These are phyloP conservation scores for Hedychridium roseum DNA, from an alignment of 2,888 invertebrate species.

Conservation along the genomic window DNA sequence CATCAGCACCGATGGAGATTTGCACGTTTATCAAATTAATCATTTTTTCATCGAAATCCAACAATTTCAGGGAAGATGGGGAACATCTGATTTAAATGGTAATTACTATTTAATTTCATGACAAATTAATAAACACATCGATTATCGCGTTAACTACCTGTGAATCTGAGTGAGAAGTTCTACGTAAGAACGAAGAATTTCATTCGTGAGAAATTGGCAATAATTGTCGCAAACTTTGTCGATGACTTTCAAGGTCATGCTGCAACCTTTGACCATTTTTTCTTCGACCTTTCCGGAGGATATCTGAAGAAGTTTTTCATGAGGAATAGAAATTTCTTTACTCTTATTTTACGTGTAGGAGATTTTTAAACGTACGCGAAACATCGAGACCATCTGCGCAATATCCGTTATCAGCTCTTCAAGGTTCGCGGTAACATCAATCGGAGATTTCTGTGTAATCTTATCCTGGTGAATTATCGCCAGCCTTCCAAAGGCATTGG, in stretches of 20 bases:
- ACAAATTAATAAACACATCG: too few relatives aligned
- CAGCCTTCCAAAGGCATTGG: constrained; percentile 52
- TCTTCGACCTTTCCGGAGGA: constrained; percentile 35
- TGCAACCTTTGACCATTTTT: constrained; percentile 39
- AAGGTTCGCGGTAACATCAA: constrained; percentile 32
- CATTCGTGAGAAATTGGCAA: constrained; percentile 30
- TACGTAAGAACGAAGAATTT: constrained; percentile 34
- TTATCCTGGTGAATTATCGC: constrained; percentile 26
- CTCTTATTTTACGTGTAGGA: constrained; percentile 6
- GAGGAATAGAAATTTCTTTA: too few relatives aligned
- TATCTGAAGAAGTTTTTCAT: constrained; percentile 38
- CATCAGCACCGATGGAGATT: constrained; percentile 32
- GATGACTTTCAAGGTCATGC: constrained; percentile 48
- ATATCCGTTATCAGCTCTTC: constrained; percentile 31
- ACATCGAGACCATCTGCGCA: constrained; percentile 21
- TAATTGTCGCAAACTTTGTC: constrained; percentile 46
- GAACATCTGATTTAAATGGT: constrained; percentile 15
- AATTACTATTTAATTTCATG: not conserved
- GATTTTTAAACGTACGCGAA: constrained; percentile 31
- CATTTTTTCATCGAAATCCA: constrained; percentile 22
- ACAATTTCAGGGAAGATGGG: constrained; percentile 16
- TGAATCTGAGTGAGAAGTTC: constrained; percentile 39
- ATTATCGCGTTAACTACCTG: too few relatives aligned
- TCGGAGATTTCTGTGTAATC: constrained; percentile 28
- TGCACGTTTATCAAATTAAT: constrained; percentile 33